A percentile compares a stretch with the other conserved stretches of the same genome.
phyloP scores from a whole-genome alignment of 2,797 vertebrate genomes.

The Girardinus metallicus region DNA sequence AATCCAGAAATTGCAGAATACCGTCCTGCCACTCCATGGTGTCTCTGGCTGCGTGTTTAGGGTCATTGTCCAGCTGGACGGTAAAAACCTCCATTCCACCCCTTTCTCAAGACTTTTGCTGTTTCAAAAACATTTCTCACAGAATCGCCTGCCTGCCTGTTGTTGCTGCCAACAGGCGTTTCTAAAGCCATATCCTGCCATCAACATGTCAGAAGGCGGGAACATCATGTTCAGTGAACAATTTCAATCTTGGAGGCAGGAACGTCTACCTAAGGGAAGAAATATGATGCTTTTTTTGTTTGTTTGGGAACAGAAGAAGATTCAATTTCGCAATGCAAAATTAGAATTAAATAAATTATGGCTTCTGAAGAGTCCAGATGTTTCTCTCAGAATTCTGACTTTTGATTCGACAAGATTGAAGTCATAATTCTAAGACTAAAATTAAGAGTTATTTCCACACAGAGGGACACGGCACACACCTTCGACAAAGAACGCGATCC shows the following conservation, averaged over 20 bases:
- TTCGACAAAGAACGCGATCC: slow-evolving; percentile 91
- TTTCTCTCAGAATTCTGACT: no score
- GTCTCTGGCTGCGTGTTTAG: neutral
- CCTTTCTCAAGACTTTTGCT: neutral
- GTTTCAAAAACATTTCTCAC: neutral
- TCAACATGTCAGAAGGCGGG: neutral
- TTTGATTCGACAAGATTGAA: no score
- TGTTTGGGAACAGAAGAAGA: neutral
- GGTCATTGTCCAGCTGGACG: neutral
- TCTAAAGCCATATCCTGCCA: neutral
- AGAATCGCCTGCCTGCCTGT: neutral
- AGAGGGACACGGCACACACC: slow-evolving; percentile 72
- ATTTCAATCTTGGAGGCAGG: neutral
- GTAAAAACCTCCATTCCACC: neutral
- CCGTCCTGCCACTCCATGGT: neutral
- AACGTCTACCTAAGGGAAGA: neutral
- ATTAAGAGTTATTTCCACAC: neutral
- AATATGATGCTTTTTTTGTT: neutral
- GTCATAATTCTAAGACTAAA: no score
- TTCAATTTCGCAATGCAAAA: no score
- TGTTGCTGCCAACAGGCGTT: neutral
- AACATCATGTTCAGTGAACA: neutral
- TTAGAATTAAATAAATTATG: no score
- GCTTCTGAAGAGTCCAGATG: no score
- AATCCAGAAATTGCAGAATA: neutral